phyloP scores from a whole-genome alignment of 2,797 vertebrate genomes.

The Amazona finschi region DNA sequence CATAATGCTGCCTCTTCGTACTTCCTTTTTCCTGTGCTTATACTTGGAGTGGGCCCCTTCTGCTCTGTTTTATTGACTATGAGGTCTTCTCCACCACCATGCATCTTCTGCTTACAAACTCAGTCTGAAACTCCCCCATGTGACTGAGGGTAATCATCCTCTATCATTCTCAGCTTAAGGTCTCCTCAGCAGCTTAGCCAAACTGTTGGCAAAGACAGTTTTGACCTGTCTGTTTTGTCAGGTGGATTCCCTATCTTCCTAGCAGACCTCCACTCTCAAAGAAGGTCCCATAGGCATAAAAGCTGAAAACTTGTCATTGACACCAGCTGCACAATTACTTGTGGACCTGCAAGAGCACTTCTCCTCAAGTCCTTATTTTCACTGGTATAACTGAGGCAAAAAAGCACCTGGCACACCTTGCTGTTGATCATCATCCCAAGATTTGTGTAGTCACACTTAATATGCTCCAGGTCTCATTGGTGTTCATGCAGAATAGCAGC shows the following conservation, averaged over 20 bases:
- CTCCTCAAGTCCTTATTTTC: neutral
- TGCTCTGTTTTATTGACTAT: neutral
- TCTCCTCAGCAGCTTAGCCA: neutral
- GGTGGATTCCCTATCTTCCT: neutral
- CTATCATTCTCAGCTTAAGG: neutral
- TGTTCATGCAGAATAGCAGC: neutral
- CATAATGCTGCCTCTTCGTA: neutral
- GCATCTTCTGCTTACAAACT: neutral
- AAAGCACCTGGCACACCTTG: neutral
- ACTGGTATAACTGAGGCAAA: neutral
- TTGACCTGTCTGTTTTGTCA: neutral
- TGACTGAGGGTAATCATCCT: neutral
- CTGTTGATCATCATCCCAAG: neutral
- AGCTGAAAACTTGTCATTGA: neutral
- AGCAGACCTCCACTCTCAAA: neutral
- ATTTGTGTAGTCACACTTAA: neutral
- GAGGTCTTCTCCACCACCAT: neutral
- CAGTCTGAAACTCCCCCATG: neutral
- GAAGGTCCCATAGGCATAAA: neutral
- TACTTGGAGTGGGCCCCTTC: neutral
- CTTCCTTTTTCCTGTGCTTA: neutral
- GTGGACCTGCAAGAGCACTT: neutral
- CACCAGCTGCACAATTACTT: neutral
- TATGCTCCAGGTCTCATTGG: neutral
- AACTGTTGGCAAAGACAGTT: neutral